phyloP scores from a whole-genome alignment of 2,888 invertebrate genomes.

The Rhodophaea formosa region DNA sequence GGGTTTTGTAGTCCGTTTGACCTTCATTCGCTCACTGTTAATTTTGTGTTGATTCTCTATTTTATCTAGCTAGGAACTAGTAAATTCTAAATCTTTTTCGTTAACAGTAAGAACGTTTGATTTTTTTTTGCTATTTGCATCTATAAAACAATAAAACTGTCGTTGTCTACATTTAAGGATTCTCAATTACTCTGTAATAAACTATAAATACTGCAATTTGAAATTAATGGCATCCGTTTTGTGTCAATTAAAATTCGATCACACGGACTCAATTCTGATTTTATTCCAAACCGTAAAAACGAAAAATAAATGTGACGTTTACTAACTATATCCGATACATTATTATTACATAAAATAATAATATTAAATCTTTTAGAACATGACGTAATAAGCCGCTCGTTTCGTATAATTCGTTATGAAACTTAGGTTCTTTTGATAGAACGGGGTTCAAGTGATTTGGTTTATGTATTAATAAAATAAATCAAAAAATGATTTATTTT shows the following conservation, averaged over 20 bases:
- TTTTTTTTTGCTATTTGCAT: too few species aligned
- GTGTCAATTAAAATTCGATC: not conserved
- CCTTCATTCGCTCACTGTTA: conserved; percentile 59
- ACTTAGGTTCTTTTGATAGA: not conserved
- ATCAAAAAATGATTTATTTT: too few species aligned
- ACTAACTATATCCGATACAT: not conserved
- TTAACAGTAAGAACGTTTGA: not conserved
- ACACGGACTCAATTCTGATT: not conserved
- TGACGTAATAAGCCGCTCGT: not conserved
- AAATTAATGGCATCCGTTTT: conserved; percentile 15
- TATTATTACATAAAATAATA: not conserved
- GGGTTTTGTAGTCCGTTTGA: conserved; percentile 47
- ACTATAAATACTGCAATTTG: not conserved
- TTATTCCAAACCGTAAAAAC: conserved; percentile 1
- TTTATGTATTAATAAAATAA: too few species aligned
- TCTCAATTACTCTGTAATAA: not conserved
- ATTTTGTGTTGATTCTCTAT: conserved; percentile 38
- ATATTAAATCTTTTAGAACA: not conserved
- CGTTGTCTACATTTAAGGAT: not conserved
- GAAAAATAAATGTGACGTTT: not conserved
- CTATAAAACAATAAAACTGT: not conserved
- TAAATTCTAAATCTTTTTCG: not conserved
- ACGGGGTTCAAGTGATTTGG: not conserved
- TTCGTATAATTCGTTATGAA: not conserved
- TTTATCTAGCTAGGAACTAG: conserved; percentile 13